These are phyloP conservation scores for Microctenopoma steveboyesi DNA, from an alignment of 2,797 vertebrate species.

Conservation along the genomic window DNA sequence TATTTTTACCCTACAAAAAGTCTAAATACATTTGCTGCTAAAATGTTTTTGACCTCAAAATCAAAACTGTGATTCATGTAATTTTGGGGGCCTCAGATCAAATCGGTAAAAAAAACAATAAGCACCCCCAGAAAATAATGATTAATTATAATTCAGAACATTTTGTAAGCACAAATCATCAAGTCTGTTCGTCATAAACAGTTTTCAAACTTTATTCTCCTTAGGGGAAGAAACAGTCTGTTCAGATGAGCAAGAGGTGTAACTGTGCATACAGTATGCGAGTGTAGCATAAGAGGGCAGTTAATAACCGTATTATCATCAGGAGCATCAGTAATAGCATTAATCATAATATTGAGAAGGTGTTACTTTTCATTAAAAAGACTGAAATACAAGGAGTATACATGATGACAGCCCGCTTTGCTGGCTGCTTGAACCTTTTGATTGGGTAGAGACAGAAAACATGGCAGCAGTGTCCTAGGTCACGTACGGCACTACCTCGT, in stretches of 20 bases:
- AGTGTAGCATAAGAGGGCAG: conserved; percentile 76
- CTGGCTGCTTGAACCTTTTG: conserved; percentile 44
- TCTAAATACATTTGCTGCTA: too few relatives aligned
- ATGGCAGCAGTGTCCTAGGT: conserved; percentile 60
- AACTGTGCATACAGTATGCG: conserved; percentile 78
- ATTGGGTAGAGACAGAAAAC: conserved; percentile 60
- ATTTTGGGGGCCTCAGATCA: too few relatives aligned
- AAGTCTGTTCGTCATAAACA: conserved; percentile 47
- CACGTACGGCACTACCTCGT: conserved; percentile 18
- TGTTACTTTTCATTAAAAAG: conserved; percentile 74
- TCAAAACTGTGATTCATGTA: too few relatives aligned
- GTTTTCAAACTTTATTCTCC: conserved; percentile 80
- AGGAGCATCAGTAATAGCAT: conserved; percentile 74
- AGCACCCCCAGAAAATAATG: too few relatives aligned
- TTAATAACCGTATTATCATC: conserved; percentile 72
- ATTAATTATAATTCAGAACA: too few relatives aligned
- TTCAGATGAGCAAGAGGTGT: conserved; percentile 77
- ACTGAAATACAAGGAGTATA: conserved; percentile 75
- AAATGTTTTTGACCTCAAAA: too few relatives aligned
- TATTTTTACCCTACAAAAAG: too few relatives aligned
- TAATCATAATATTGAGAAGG: conserved; percentile 75
- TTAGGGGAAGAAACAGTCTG: conserved; percentile 79
- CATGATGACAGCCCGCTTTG: conserved; percentile 58
- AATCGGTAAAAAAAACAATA: too few relatives aligned
- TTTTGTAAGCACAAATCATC: not conserved